Evolutionary conservation across 2,797 vertebrate genomes (phyloP).

Genomic region (Valencia hispanica): DNA sequence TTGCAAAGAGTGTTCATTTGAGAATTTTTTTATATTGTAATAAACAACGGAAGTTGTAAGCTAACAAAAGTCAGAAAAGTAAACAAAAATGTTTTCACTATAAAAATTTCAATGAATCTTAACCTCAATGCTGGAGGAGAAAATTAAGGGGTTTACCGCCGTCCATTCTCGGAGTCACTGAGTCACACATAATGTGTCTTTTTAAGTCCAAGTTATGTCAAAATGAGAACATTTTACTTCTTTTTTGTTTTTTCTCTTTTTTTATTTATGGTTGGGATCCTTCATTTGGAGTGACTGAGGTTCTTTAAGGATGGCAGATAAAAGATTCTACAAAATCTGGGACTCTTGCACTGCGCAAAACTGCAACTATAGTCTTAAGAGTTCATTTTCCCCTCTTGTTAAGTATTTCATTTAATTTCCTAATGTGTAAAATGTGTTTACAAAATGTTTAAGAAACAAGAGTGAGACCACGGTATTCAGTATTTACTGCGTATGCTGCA

Average conservation of each 20-base stretch:
- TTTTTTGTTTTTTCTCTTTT: background rate
- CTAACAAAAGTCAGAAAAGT: background rate
- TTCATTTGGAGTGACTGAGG: background rate
- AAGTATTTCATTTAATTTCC: background rate
- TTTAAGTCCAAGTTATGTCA: slow-evolving; percentile 30
- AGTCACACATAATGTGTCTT: slow-evolving; percentile 14
- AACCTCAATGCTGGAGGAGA: background rate
- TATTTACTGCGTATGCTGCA: background rate
- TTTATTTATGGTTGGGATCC: background rate
- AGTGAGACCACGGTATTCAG: background rate
- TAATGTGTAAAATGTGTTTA: background rate
- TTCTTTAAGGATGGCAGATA: background rate
- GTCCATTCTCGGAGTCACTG: background rate
- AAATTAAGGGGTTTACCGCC: too few relatives aligned
- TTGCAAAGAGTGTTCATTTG: slow-evolving; percentile 3
- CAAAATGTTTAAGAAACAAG: background rate
- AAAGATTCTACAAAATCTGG: background rate
- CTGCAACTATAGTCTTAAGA: too few relatives aligned
- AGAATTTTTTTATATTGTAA: slow-evolving; percentile 27
- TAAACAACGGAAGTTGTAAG: slow-evolving; percentile 4
- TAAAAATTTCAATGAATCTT: background rate
- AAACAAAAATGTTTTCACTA: background rate
- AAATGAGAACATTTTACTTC: slow-evolving; percentile 12
- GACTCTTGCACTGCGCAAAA: background rate
- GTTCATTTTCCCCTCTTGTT: background rate